These are phyloP conservation scores for Anguilla obscura DNA, from an alignment of 2,797 vertebrate species.

Conservation along the genomic window DNA sequence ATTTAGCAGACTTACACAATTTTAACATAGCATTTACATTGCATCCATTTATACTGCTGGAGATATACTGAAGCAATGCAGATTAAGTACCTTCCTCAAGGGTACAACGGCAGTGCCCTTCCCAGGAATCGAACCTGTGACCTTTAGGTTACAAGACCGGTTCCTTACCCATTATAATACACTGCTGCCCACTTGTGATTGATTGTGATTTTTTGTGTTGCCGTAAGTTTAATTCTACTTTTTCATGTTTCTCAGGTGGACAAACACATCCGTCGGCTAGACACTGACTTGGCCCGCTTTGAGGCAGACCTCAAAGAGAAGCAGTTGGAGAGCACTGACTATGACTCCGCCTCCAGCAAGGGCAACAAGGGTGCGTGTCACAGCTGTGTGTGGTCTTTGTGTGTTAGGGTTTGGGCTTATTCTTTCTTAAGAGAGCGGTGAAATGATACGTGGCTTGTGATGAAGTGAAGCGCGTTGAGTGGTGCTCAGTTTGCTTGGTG, in stretches of 20 bases:
- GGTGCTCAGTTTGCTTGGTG: neutral
- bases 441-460: neutral
- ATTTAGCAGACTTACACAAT: too few species aligned
- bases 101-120: too few species aligned
- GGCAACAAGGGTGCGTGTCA: conserved; percentile 87
- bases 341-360: conserved; percentile 95
- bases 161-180: too few species aligned
- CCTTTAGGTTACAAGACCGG: too few species aligned
- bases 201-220: neutral
- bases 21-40: too few species aligned
- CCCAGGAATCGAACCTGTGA: too few species aligned
- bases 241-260: conserved; percentile 77
- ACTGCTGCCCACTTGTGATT: neutral
- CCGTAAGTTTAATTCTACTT: neutral
- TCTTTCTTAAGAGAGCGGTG: neutral
- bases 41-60: too few species aligned
- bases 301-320: conserved; percentile 97
- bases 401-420: neutral
- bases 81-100: too few species aligned
- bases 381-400: neutral
- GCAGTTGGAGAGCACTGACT: conserved; percentile 93
- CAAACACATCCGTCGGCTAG: conserved; percentile 92
- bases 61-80: too few species aligned
- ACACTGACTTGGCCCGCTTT: conserved; percentile 94
- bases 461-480: neutral